Conservation (phyloP, 2,888 invertebrate genomes). For the Andrena camellia region DNA sequence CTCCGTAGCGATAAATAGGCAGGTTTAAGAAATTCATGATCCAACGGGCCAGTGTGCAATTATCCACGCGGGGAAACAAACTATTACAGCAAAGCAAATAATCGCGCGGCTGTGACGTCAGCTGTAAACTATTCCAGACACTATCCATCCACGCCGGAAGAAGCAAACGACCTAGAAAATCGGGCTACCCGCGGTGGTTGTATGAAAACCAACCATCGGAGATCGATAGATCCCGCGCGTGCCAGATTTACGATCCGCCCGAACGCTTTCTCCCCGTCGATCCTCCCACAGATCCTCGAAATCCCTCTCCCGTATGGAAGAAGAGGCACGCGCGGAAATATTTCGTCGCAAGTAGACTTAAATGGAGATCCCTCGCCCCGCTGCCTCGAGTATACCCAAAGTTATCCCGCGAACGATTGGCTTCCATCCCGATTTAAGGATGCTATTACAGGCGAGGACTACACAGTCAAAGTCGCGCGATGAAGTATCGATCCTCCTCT, state of each 20-base stretch:
- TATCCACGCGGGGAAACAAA: constrained; percentile 39
- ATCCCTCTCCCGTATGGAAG: not conserved
- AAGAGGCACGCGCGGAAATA: not conserved
- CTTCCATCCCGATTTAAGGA: constrained; percentile 19
- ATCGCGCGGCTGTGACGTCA: constrained; percentile 24
- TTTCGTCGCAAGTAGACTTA: not conserved
- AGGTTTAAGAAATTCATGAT: not conserved
- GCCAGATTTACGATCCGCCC: constrained; percentile 12
- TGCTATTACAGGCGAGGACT: constrained; percentile 22
- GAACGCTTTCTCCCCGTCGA: not conserved
- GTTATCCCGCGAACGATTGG: constrained; percentile 9
- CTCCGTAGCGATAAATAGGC: not conserved
- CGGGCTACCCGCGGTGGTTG: not conserved
- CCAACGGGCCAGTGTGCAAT: constrained; percentile 9
- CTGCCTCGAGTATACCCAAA: not conserved
- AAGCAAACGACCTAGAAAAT: constrained; percentile 36
- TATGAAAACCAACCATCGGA: constrained; percentile 9
- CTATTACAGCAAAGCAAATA: constrained; percentile 42
- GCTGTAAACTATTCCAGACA: constrained; percentile 22
- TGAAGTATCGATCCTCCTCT: constrained; percentile 28
- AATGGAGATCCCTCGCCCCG: not conserved
- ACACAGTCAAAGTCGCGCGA: not conserved
- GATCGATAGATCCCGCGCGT: not conserved
- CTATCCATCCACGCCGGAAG: constrained; percentile 18
- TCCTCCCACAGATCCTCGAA: not conserved